Evolutionary conservation across 2,113 vertebrate genomes (phyloP).

Genomic region (Lepisosteus oculatus): DNA sequence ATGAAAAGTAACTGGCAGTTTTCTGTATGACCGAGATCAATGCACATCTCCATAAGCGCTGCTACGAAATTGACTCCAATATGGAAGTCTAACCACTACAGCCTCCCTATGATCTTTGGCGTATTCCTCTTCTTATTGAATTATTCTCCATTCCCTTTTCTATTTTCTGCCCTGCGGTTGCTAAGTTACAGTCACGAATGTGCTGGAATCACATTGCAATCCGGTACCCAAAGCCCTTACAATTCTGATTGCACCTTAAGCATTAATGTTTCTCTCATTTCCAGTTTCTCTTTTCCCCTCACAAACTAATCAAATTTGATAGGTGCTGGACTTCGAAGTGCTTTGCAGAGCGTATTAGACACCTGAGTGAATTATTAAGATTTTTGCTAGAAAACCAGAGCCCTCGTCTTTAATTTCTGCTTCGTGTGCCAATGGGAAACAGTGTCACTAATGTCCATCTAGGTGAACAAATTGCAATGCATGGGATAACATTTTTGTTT

Average conservation of each 20-base stretch:
- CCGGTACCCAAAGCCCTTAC: slow-evolving; percentile 2
- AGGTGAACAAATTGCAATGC: too few relatives aligned
- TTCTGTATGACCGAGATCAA: slow-evolving; percentile 4
- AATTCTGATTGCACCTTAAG: slow-evolving; percentile 23
- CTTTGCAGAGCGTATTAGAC: too few relatives aligned
- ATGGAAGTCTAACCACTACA: neutral
- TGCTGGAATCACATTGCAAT: slow-evolving; percentile 36
- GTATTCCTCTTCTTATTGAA: slow-evolving; percentile 19
- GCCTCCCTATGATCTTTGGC: slow-evolving; percentile 14
- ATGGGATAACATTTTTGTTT: too few relatives aligned
- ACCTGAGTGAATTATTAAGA: too few relatives aligned
- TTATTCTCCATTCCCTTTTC: slow-evolving; percentile 16
- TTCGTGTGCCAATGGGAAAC: too few relatives aligned
- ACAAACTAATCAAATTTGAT: too few relatives aligned
- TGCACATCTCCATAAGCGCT: slow-evolving; percentile 1
- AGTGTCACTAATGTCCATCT: too few relatives aligned
- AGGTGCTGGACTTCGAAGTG: too few relatives aligned
- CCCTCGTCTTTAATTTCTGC: too few relatives aligned
- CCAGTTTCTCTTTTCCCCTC: too few relatives aligned
- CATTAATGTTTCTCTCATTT: slow-evolving; percentile 28
- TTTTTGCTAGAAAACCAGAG: too few relatives aligned
- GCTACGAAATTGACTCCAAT: slow-evolving; percentile 10
- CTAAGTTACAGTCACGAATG: slow-evolving; percentile 62
- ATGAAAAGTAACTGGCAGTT: too few relatives aligned
- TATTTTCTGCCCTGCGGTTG: slow-evolving; percentile 47